These are phyloP conservation scores for Heterotilapia buettikoferi DNA, from an alignment of 2,113 vertebrate species.

Conservation along the genomic window DNA sequence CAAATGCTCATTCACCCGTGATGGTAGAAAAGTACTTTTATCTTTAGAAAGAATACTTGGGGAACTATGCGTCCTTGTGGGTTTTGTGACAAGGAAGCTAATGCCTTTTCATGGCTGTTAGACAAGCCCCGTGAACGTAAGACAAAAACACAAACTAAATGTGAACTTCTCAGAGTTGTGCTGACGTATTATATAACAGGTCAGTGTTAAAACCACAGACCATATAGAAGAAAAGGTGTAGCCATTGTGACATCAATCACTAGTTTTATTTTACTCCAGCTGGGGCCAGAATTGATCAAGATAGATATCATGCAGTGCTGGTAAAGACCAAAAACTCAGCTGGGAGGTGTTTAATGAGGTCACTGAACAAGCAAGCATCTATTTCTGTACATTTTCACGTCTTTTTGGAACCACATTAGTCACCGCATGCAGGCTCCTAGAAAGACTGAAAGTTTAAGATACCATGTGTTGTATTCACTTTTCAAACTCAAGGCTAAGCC, in stretches of 20 bases:
- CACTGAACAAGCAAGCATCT: background rate
- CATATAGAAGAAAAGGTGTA: background rate
- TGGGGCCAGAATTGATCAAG: background rate
- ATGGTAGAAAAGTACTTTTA: background rate
- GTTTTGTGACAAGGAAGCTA: background rate
- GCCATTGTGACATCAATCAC: accelerated
- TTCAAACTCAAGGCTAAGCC: background rate
- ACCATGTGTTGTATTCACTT: background rate
- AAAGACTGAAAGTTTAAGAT: background rate
- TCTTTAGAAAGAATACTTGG: background rate
- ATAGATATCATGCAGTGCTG: background rate
- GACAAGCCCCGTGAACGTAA: background rate
- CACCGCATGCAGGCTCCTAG: background rate
- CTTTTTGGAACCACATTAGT: background rate
- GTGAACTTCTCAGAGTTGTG: background rate
- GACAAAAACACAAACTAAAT: background rate
- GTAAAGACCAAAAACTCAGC: background rate
- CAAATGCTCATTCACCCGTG: background rate
- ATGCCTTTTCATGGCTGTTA: background rate
- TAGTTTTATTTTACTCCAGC: background rate
- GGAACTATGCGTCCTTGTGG: background rate
- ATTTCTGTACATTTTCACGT: background rate
- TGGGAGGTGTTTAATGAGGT: background rate
- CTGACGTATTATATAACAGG: background rate
- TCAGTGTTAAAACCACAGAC: background rate